phyloP scores from a whole-genome alignment of 2,888 invertebrate genomes.

The Leptopterna dolabrata region DNA sequence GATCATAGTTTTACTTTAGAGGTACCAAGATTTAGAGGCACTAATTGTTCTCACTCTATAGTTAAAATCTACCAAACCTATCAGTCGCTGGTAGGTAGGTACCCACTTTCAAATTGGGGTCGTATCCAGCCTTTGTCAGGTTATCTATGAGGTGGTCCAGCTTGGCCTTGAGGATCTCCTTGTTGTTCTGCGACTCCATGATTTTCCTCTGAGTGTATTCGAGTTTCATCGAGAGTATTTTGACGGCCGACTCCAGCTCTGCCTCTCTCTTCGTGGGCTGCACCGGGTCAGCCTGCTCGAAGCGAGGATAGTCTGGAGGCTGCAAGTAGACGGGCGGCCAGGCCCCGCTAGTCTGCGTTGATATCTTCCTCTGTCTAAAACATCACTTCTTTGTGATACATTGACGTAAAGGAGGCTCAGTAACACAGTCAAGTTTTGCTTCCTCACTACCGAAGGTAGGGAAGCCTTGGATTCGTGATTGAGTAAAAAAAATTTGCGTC shows the following conservation, averaged over 20 bases:
- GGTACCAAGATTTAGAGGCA: no score
- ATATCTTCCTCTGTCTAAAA: neutral
- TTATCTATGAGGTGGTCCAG: neutral
- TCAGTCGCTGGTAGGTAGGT: neutral
- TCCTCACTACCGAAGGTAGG: no score
- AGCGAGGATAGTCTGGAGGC: neutral
- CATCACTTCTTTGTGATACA: neutral
- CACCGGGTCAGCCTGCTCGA: neutral
- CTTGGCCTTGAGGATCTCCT: conserved; percentile 10
- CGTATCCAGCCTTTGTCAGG: neutral
- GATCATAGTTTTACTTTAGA: no score
- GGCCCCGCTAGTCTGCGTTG: neutral
- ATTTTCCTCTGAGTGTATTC: conserved; percentile 26
- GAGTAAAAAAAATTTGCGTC: no score
- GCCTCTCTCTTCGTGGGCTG: neutral
- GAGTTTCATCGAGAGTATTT: neutral
- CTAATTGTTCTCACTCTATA: no score
- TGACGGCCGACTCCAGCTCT: conserved; percentile 6
- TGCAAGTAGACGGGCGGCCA: neutral
- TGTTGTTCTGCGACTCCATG: conserved; percentile 16
- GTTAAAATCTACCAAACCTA: no score
- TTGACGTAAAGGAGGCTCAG: no score
- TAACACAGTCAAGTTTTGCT: no score
- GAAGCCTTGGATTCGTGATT: no score
- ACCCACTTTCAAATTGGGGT: conserved; percentile 15